Evolutionary conservation across 2,113 vertebrate genomes (phyloP).

Genomic region (Eretmochelys imbricata): DNA sequence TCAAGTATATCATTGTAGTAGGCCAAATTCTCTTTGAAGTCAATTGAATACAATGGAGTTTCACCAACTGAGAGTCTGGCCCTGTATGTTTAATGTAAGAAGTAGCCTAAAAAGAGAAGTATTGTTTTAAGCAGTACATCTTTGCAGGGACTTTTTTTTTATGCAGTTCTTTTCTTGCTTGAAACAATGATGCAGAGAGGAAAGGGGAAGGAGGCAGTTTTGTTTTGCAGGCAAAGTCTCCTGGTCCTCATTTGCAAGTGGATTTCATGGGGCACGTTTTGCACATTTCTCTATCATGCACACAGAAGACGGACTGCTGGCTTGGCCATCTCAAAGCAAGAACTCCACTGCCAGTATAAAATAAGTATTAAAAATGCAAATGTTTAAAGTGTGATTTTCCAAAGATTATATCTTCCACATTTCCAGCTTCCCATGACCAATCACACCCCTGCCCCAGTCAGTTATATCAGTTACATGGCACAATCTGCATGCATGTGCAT

Average conservation of each 20-base stretch:
- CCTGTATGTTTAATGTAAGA: background rate
- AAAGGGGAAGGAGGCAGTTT: background rate
- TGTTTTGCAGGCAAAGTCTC: background rate
- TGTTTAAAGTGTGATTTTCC: background rate
- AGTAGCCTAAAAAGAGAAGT: background rate
- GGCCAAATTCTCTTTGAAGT: background rate
- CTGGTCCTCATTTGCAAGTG: background rate
- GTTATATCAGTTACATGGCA: background rate
- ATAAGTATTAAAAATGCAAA: background rate
- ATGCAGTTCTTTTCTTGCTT: background rate
- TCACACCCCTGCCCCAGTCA: background rate
- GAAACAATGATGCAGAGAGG: background rate
- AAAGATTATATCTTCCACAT: background rate
- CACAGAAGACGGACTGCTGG: background rate
- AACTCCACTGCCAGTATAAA: background rate
- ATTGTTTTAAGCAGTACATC: accelerated
- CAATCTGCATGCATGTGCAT: accelerated
- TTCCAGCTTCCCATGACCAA: background rate
- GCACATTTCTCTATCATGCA: background rate
- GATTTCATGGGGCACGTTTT: accelerated
- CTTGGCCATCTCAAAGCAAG: background rate
- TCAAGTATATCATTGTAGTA: background rate
- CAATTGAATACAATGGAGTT: accelerated
- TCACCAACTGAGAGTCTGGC: background rate
- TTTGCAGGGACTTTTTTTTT: background rate